phyloP scores from a whole-genome alignment of 1,140 invertebrate genomes.

The Homarus americanus region DNA sequence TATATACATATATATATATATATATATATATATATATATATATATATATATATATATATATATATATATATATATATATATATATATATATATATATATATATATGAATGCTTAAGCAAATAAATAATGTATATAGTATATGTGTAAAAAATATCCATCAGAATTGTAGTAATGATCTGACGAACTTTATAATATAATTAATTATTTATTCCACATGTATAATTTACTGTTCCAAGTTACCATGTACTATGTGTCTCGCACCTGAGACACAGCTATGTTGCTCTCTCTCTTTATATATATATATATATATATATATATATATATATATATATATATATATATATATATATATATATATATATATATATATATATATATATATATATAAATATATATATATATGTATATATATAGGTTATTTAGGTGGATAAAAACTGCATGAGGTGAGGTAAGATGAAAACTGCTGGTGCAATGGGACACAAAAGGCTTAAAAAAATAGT shows the following conservation, averaged over 20 bases:
- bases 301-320: slow-evolving; percentile 13
- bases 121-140: not conserved
- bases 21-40: slow-evolving; percentile 22
- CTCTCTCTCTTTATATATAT: not conserved
- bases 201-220: not conserved
- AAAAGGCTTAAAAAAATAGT: too few relatives aligned
- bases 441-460: too few relatives aligned
- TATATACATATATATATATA: slow-evolving; percentile 8
- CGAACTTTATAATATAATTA: not conserved
- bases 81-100: not conserved
- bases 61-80: slow-evolving; percentile 9
- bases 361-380: slow-evolving; percentile 6
- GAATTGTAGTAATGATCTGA: not conserved
- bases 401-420: too few relatives aligned
- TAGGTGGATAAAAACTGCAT: too few relatives aligned
- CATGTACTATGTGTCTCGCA: not conserved
- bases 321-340: slow-evolving; percentile 13
- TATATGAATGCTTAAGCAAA: not conserved
- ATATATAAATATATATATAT: not conserved
- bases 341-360: slow-evolving; percentile 13
- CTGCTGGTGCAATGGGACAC: too few relatives aligned
- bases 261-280: not conserved
- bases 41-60: slow-evolving; percentile 15
- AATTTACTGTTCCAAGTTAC: not conserved
- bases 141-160: not conserved